These are phyloP conservation scores for Acanthisitta chloris DNA, from an alignment of 2,113 vertebrate genomes.

Conservation along the genomic window DNA sequence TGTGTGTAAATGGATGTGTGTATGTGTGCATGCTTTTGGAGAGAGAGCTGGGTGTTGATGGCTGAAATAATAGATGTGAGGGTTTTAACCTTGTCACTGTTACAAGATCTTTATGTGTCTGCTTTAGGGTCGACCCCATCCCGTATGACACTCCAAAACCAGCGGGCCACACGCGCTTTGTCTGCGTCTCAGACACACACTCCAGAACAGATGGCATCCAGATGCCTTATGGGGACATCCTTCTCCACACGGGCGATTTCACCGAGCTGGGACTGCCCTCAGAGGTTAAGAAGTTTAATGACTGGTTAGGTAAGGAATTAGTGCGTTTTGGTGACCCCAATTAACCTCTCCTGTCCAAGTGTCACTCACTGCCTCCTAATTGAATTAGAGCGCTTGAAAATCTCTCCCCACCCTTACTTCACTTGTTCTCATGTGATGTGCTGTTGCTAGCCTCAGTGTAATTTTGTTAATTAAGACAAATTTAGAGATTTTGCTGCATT, in stretches of 20 bases:
- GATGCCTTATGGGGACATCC: conserved; percentile 99
- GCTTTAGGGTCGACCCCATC: conserved; percentile 95
- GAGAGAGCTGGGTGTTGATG: background rate
- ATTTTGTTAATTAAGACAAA: conserved; percentile 73
- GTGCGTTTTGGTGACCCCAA: conserved; percentile 78
- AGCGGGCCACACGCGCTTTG: conserved; percentile 95
- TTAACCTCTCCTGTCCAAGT: conserved; percentile 80
- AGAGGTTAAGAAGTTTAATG: conserved; percentile 99
- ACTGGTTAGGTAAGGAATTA: conserved; percentile 98
- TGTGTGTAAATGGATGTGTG: background rate
- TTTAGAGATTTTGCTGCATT: conserved; percentile 61
- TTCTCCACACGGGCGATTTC: conserved; percentile 98
- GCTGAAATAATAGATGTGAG: conserved; percentile 40
- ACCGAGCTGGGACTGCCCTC: conserved; percentile 98
- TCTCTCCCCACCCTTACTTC: conserved; percentile 29
- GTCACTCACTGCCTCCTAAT: conserved; percentile 79
- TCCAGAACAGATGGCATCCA: conserved; percentile 99
- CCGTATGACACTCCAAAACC: conserved; percentile 97
- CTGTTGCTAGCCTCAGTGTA: conserved; percentile 53
- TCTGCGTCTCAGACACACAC: conserved; percentile 98
- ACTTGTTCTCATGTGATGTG: conserved; percentile 40
- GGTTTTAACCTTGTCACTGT: conserved; percentile 69
- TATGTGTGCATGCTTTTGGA: accelerated
- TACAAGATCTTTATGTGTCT: conserved; percentile 78
- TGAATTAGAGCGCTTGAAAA: conserved; percentile 79